Evolutionary conservation across 2,888 invertebrate species (phyloP), one percentile per base, ranked within the genome.

Genomic region (Melinaea menophilus): DNA sequence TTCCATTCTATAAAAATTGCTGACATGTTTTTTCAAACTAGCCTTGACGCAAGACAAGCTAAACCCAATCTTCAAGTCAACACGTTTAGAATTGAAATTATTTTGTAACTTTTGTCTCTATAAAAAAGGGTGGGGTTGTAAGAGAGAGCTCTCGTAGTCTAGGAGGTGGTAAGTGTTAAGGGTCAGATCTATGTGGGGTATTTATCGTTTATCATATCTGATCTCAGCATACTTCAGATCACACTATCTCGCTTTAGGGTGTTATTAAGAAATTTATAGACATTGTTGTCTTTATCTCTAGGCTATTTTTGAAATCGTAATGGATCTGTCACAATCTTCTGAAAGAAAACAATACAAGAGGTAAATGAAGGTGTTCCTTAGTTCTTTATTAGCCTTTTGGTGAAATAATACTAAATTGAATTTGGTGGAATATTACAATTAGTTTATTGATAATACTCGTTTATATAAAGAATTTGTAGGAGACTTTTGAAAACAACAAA

Each of bases 91-190:
- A 57, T 62, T 57, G 33, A 61, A 69, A 66, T 37, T 66, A 37
- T 55, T 33, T 54, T 60, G 59, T 7, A 37, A 31, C 22, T 45
- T 46, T 45, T 9, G 22, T 35, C 47, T 35, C 59, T 60, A 48
- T 62, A 65, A 69, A 70, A 69, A 70, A 70, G 71, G 69, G 66
- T 70, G 70, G 69, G 68, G 70, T 66, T 69, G 60, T 58, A 62
- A 41, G 59, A 56, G 65, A 70, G 71, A 56, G 60, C 65, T 62
- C 64, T 70, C 61, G 62, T 54, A 58, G 51, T 61, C 59, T 58
- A 63, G 68, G 70, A 63, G 66, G 62, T 67, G 62, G 65, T 63
- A 61, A 68, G 66, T 59, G 66, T 71, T 62, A 69, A 69, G 65
- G 69, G 65, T 65, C 65, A 63, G 60, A 69, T 68, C 71, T 68